Base-by-base conservation (phyloP, 2,113 vertebrate genomes). In the Felis chaus region DNA sequence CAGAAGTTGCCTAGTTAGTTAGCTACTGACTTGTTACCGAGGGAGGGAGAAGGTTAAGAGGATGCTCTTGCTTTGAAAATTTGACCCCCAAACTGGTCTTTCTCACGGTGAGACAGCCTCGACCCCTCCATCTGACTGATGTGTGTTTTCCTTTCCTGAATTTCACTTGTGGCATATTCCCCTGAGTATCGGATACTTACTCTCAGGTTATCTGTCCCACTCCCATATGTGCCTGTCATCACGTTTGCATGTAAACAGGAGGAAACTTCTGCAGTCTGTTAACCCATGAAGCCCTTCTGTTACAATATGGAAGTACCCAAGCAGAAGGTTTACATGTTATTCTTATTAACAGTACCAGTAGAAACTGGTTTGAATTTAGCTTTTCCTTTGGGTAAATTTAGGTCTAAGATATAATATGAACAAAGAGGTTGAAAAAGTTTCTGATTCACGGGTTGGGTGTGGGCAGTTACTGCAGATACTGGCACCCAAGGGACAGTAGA, bases 51-150 rank as follows among this genome's bases (percentile, higher is more conserved):
- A 87, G 61, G 29, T 88, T 89, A 74, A 89, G 12, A 78, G 83
- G 76, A 94, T 27, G 63, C 31, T 92, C 96, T 92, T 55, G 74
- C 63, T 92, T 97, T 88, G 91, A 81, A 92, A 85, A n/a, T 97
- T 94, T 82, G 1, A 45, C 5, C 78, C 66, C 45, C 6, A n/a
- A 89, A 82, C 18, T 21, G 1, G 0, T 83, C 18, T 93, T 86
- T 87, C 27, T 91, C 48, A 39, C 33, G 48, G 27, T 65, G 86
- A 80, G 81, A 82, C 13, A 89, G 41, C 29, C 29, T 57, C 76
- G 45, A 61, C n/a, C 39, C 33, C 21, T 93, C 23, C 65, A 7
- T 39, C 27, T 88, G 89, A 79, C 23, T 74, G 82, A 76, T 50
- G 7, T 31, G n/a, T 87, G 3, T 79, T 95, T 91, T 80, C 25